Conservation (phyloP, 2,888 invertebrate genomes). For the Erpobdella octoculata region DNA sequence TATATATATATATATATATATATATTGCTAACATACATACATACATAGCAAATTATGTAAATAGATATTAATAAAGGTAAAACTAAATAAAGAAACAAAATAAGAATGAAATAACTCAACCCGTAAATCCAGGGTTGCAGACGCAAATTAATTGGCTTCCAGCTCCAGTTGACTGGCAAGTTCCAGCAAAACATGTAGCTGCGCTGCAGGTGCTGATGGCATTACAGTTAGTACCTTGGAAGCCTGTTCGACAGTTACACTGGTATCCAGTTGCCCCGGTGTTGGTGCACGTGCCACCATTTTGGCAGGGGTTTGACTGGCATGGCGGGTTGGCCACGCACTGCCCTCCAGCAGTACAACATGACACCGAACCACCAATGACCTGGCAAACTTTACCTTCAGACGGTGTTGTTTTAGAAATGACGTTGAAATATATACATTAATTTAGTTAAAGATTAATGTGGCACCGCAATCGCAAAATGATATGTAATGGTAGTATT, state of each 20-base stretch:
- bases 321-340: slow-evolving; percentile 33
- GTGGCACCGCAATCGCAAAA: no score
- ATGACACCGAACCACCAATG: background rate
- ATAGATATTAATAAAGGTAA: no score
- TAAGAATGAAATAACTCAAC: no score
- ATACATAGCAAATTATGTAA: no score
- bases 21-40: no score
- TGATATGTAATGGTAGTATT: no score
- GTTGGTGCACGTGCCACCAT: slow-evolving; percentile 32
- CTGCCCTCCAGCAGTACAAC: background rate
- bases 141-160: slow-evolving; percentile 38
- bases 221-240: slow-evolving; percentile 37
- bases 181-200: slow-evolving; percentile 42
- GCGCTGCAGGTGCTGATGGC: slow-evolving; percentile 38
- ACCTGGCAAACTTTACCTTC: background rate
- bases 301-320: slow-evolving; percentile 33
- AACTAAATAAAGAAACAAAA: no score
- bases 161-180: slow-evolving; percentile 36
- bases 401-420: no score
- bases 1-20: no score
- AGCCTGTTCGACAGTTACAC: slow-evolving; percentile 35
- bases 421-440: no score
- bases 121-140: slow-evolving; percentile 42
- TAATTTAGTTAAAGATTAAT: no score
- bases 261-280: slow-evolving; percentile 32